Base-by-base conservation (phyloP, 2,113 vertebrate genomes). In the Apistogramma diplotaenia region DNA sequence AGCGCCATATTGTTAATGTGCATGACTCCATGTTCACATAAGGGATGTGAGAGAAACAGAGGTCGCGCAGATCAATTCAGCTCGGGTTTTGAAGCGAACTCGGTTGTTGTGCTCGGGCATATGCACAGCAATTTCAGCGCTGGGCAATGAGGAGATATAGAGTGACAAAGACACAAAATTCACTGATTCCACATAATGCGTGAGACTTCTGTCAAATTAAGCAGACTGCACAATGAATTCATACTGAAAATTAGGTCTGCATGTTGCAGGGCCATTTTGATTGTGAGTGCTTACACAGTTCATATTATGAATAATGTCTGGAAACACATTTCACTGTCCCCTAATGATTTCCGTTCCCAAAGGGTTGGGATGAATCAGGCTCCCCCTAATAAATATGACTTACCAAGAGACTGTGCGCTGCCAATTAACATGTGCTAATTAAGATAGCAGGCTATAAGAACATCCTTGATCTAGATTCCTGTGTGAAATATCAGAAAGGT, bases 371-470 rank as follows among this genome's bases (percentile, higher is more conserved):
- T 87, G 88, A 92, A 91, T 87, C 90, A 73, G 81, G 81, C 78
- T 60, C 75, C 54, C 43, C 81, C 82, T 89, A 75, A 90, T 88
- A 91, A 93, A 93, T 92, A 94, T 77, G 89, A 89, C 84, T 85
- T 79, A 88, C 83, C 80, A 78, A 88, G 89, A 91, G 91, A 86
- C 85, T 76, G 60, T 51, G 16, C 79, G 13, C 37, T 74, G 78
- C 89, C 90, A 93, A 94, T 94, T 94, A 94, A 74, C 81, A 92
- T 85, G 87, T 62, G 89, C 91, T 93, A 93, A 94, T 93, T 90
- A 93, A 93, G 89, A 91, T 62, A 86, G 90, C 90, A 87, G 84
- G 43, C 78, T 86, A 86, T 61, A 59, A 78, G 88, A 87, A 86
- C 83, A 90, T 79, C 91, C 92, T 93, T 91, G 92, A 94, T 93